Evolutionary conservation across 2,888 invertebrate genomes (phyloP), one percentile per base, ranked within the genome.

Genomic region (Volucella inflata): DNA sequence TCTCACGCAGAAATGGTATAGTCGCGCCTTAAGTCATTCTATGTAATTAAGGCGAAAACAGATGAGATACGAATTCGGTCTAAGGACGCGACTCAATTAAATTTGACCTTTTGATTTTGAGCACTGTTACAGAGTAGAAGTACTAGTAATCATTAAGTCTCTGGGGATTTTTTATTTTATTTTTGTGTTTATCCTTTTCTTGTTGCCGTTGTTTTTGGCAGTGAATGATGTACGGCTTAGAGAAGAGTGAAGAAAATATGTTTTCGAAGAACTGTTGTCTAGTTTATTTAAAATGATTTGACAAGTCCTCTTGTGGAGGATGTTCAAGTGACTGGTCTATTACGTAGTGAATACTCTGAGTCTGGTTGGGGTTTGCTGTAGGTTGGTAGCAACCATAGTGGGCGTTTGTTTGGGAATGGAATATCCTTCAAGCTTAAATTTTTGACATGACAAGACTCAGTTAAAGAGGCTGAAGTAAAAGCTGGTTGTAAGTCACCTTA

Each of bases 61-160:
- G 36, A 50, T 46, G 44, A 36, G 46, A 55, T 48, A 30, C 14
- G 8, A 17, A 4, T 2, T 53, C 42, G 16, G 44, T 1, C 10
- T 4, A 46, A 30, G 42, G 12, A 65, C 14, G 11, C 10, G 53
- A 21, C 44, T 21, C 48, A 81, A 65, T 51, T 30, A 8, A 65
- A 40, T 64, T 76, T 60, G 65, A 65, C 48, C 59, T 65, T 70
- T 71, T 67, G 44, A 53, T 71, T 65, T 30, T n/a, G 50, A 38
- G 12, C 59, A 46, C 48, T 30, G 3, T 10, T n/a, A 3, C 16
- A 14, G n/a, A 30, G 30, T 30, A 6, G n/a, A 6, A 30, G 30
- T 30, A 30, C 30, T 30, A 30, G 30, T 6, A 30, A 30, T 30
- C 30, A 30, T 30, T 36, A 36, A 42, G 12, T 44, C 10, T 10